A percentile compares a stretch with the other conserved stretches of the same genome.
These are phyloP conservation scores for Sebastes trivittatus DNA, from an alignment of 2,797 vertebrate genomes.

Conservation along the genomic window DNA sequence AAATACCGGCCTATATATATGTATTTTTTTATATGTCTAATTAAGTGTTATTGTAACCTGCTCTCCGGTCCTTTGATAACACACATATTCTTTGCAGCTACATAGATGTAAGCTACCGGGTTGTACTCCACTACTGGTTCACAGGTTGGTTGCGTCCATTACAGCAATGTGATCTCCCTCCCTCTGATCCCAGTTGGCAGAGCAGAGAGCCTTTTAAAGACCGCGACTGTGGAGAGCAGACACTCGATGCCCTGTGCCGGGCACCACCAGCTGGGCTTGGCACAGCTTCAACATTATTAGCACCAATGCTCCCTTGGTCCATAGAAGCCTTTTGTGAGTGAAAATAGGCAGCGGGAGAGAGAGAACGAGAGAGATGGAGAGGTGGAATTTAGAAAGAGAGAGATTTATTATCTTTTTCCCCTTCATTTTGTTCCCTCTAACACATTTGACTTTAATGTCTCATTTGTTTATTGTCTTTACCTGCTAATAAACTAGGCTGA, in stretches of 20 bases:
- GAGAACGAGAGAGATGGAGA: conserved; percentile 5
- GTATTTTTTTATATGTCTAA: neutral
- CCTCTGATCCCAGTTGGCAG: conserved; percentile 72
- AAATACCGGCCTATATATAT: neutral
- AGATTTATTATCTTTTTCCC: conserved; percentile 24
- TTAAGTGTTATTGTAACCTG: neutral
- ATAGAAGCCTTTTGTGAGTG: conserved; percentile 71
- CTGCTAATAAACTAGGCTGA: neutral
- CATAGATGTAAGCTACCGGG: conserved; percentile 8
- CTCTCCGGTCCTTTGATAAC: neutral
- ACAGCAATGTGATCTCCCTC: conserved; percentile 62
- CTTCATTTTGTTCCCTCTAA: conserved; percentile 6
- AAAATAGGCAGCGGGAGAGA: conserved; percentile 44
- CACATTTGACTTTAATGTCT: conserved; percentile 16
- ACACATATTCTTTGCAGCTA: neutral
- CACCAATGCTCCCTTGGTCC: conserved; percentile 62
- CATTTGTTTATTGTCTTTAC: conserved; percentile 1
- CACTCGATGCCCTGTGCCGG: conserved; percentile 79
- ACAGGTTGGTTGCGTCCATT: conserved; percentile 68
- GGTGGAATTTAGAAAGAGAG: conserved; percentile 32
- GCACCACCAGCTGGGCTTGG: conserved; percentile 81
- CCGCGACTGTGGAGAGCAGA: conserved; percentile 78
- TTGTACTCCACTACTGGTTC: conserved; percentile 43
- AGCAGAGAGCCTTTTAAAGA: conserved; percentile 74
- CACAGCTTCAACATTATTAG: conserved; percentile 79